phyloP scores from a whole-genome alignment of 2,888 invertebrate genomes.

The Drosophila tripunctata region DNA sequence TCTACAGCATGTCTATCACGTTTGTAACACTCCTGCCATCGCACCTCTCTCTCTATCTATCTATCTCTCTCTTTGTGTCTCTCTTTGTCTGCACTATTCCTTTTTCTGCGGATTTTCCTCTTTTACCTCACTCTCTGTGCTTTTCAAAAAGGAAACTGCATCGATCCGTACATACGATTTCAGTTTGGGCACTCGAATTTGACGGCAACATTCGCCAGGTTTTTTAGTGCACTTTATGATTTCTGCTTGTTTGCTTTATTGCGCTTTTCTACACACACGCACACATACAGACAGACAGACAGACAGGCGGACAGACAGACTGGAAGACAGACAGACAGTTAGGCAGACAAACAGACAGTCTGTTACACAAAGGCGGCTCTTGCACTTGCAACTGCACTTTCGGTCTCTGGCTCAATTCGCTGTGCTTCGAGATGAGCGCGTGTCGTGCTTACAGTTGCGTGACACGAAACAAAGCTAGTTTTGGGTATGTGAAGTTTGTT shows the following conservation, averaged over 20 bases:
- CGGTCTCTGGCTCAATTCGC: constrained; percentile 7
- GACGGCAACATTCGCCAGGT: constrained; percentile 50
- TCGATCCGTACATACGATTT: constrained; percentile 34
- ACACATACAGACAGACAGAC: neutral
- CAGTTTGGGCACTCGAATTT: constrained; percentile 39
- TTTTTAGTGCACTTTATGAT: constrained; percentile 64
- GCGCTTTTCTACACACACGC: constrained; percentile 47
- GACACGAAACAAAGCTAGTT: neutral
- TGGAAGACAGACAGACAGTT: too few relatives aligned
- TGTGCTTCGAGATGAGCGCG: constrained; percentile 1
- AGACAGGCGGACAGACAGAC: too few relatives aligned
- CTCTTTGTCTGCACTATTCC: neutral
- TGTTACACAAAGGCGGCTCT: constrained; percentile 32
- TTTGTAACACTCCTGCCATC: constrained; percentile 2
- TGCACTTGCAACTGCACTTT: constrained; percentile 51
- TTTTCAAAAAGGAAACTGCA: constrained; percentile 24
- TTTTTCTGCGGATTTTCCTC: neutral
- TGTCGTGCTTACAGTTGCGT: neutral
- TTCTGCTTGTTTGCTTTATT: constrained; percentile 68
- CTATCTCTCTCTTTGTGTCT: too few relatives aligned
- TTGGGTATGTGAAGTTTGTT: too few relatives aligned
- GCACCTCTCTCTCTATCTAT: too few relatives aligned
- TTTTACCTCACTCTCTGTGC: neutral
- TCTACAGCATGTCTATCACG: constrained; percentile 48
- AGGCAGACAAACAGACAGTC: constrained; percentile 11